Conservation (phyloP, 2,113 vertebrate species). For the Catharus minimus region DNA sequence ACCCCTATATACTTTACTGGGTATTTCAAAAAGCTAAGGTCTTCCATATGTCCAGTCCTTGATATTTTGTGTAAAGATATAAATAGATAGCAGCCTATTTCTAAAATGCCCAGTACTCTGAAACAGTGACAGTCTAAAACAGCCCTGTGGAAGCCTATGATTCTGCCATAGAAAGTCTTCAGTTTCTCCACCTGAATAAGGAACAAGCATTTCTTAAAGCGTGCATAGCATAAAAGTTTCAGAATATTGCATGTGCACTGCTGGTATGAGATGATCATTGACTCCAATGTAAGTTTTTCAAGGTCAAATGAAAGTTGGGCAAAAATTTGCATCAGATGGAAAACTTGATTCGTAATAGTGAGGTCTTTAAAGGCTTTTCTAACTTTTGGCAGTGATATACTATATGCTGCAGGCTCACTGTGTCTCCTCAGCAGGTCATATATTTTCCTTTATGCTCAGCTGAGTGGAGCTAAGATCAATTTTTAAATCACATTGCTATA, state of each 20-base stretch:
- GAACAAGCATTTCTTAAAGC: not conserved
- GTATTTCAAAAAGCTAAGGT: not conserved
- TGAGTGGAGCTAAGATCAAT: constrained; percentile 60
- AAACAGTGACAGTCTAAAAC: not conserved
- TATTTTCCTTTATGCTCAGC: constrained; percentile 68
- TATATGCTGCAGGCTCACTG: constrained; percentile 27
- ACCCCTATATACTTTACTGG: not conserved
- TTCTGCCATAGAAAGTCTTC: not conserved
- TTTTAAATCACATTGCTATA: constrained; percentile 62
- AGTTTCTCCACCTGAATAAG: not conserved
- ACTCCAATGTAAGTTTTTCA: constrained; percentile 29
- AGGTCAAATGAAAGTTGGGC: constrained; percentile 20
- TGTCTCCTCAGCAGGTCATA: constrained; percentile 51
- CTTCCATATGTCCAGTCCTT: not conserved
- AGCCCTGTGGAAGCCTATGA: not conserved
- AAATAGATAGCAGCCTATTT: not conserved
- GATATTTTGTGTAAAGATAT: not conserved
- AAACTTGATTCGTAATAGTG: not conserved
- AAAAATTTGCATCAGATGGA: constrained; percentile 19
- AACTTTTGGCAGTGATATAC: constrained; percentile 55
- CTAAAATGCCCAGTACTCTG: not conserved
- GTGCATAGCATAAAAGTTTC: not conserved
- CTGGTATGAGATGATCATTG: not conserved
- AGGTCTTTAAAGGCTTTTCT: constrained; percentile 41
- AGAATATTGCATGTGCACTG: not conserved